phyloP scores from a whole-genome alignment of 2,797 vertebrate genomes.

The Anguilla obscura region DNA sequence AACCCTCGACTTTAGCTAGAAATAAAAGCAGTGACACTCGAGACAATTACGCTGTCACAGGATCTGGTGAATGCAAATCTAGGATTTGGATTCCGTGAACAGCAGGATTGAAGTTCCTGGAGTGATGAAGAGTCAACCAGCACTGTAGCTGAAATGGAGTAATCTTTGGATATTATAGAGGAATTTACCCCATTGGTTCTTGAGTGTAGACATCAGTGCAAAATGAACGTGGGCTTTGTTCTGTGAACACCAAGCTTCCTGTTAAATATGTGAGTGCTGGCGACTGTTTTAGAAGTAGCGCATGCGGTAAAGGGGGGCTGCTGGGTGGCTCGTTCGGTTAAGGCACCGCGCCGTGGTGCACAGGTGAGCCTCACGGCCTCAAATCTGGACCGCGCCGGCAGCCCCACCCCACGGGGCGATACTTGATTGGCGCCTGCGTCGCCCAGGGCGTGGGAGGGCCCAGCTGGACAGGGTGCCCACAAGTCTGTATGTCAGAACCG shows the following conservation, averaged over 20 bases:
- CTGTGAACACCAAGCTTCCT: not conserved
- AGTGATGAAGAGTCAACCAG: not conserved
- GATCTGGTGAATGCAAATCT: not conserved
- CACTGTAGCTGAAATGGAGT: not conserved
- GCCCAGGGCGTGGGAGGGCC: no score
- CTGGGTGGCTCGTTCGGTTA: no score
- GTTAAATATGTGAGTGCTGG: not conserved
- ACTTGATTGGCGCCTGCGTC: no score
- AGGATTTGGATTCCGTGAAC: not conserved
- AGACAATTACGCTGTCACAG: not conserved
- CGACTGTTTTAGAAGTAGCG: no score
- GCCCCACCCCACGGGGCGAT: no score
- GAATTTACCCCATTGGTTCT: not conserved
- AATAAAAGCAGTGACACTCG: not conserved
- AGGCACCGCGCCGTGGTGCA: no score
- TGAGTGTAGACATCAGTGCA: not conserved
- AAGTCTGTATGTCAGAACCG: no score
- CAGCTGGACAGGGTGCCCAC: no score
- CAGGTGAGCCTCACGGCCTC: no score
- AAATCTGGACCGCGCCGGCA: no score
- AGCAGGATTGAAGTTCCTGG: not conserved
- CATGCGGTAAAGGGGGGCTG: no score
- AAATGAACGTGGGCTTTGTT: not conserved
- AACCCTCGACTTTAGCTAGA: not conserved
- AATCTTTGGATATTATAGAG: not conserved